phyloP scores from a whole-genome alignment of 92 coral and sea anemone species.

The Ricordea florida region DNA sequence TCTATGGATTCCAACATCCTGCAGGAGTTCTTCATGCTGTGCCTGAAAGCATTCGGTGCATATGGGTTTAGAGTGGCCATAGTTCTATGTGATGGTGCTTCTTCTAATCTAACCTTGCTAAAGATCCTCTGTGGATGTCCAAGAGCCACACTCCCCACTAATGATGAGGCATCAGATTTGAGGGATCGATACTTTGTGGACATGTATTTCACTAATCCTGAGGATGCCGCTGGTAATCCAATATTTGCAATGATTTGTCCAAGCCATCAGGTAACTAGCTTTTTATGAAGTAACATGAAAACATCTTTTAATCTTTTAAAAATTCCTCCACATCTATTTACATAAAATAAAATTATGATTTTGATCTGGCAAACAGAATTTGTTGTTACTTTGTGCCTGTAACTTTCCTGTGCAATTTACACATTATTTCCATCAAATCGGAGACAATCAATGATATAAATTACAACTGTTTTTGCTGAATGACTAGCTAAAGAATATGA shows the following conservation, averaged over 20 bases:
- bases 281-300: not conserved
- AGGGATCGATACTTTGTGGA: not conserved
- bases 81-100: not conserved
- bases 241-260: not conserved
- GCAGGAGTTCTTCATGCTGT: conserved; percentile 22
- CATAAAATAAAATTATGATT: not conserved
- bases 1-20: conserved; percentile 14
- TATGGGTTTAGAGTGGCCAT: conserved; percentile 5
- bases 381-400: not conserved
- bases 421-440: not conserved
- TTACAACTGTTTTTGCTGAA: not conserved
- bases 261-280: not conserved
- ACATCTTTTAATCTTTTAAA: not conserved
- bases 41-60: not conserved
- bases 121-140: conserved; percentile 11
- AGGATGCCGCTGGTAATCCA: not conserved
- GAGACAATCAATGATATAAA: not conserved
- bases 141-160: not conserved
- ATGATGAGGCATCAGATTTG: not conserved
- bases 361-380: not conserved
- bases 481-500: not conserved
- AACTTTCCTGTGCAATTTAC: not conserved
- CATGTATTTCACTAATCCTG: conserved; percentile 1
- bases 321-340: not conserved
- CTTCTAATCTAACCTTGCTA: not conserved